Percentiles rank a stretch among this genome's conserved stretches.
Conservation (phyloP, 1,140 invertebrate species). For the Archivesica marissinica region DNA sequence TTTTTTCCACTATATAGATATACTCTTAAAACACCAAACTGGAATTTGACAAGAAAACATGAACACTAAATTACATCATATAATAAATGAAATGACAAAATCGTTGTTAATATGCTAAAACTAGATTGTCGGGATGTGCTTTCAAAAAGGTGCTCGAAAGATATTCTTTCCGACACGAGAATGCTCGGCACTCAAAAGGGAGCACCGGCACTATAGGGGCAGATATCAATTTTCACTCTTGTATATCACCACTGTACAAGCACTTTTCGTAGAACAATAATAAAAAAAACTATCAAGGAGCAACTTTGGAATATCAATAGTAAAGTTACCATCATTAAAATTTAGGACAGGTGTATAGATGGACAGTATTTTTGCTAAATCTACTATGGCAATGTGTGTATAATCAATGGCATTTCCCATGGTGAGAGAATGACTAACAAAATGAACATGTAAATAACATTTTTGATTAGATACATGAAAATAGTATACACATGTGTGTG, state of each 20-base stretch:
- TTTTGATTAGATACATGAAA: conserved; percentile 66
- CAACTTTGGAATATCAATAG: conserved; percentile 23
- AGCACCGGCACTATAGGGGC: conserved; percentile 62
- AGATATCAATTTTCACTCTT: neutral
- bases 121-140: conserved; percentile 76
- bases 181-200: conserved; percentile 81
- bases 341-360: neutral
- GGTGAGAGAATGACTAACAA: conserved; percentile 52
- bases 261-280: neutral
- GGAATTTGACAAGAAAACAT: conserved; percentile 72
- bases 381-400: conserved; percentile 17
- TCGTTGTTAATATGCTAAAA: conserved; percentile 79
- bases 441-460: conserved; percentile 54
- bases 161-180: conserved; percentile 62
- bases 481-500: conserved; percentile 44
- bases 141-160: conserved; percentile 66
- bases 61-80: conserved; percentile 71
- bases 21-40: conserved; percentile 73
- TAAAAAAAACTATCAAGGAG: neutral
- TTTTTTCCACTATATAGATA: conserved; percentile 68
- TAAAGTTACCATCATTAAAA: neutral
- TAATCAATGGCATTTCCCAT: conserved; percentile 51
- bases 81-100: conserved; percentile 66
- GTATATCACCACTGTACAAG: neutral
- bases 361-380: neutral